Conservation (phyloP, 2,113 vertebrate species). For the Heteronetta atricapilla region DNA sequence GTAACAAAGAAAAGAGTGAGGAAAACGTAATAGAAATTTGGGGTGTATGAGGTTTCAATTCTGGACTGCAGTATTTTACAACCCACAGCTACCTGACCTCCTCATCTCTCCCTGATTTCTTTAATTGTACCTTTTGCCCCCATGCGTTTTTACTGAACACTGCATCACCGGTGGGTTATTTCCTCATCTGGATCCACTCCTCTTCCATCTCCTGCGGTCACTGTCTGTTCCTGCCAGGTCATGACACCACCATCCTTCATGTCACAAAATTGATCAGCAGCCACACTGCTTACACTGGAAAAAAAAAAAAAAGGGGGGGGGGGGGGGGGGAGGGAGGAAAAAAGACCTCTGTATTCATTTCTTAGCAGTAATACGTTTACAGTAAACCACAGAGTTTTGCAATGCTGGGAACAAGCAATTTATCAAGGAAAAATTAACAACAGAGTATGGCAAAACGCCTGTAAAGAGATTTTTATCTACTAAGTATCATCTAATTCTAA, state of each 20-base stretch:
- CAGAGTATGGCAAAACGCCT: neutral
- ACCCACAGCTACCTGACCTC: neutral
- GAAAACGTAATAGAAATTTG: neutral
- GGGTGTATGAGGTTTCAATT: neutral
- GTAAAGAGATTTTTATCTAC: conserved; percentile 19
- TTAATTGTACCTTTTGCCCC: neutral
- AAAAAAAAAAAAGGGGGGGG: neutral
- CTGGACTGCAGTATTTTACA: neutral
- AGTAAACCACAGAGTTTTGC: neutral
- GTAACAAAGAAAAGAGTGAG: neutral
- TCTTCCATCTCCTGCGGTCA: neutral
- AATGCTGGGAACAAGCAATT: neutral
- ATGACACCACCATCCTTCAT: conserved; percentile 1
- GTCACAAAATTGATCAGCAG: conserved; percentile 8
- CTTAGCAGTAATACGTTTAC: neutral
- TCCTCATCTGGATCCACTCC: neutral
- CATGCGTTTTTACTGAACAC: neutral
- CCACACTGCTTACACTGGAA: neutral
- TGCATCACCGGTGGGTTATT: neutral
- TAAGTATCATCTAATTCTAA: neutral
- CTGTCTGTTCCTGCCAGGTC: conserved; percentile 15
- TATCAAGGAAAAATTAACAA: neutral
- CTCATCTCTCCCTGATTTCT: neutral
- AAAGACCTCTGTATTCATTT: neutral
- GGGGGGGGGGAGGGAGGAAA: no score